phyloP scores from a whole-genome alignment of 2,113 vertebrate species.

The Hoplias malabaricus region DNA sequence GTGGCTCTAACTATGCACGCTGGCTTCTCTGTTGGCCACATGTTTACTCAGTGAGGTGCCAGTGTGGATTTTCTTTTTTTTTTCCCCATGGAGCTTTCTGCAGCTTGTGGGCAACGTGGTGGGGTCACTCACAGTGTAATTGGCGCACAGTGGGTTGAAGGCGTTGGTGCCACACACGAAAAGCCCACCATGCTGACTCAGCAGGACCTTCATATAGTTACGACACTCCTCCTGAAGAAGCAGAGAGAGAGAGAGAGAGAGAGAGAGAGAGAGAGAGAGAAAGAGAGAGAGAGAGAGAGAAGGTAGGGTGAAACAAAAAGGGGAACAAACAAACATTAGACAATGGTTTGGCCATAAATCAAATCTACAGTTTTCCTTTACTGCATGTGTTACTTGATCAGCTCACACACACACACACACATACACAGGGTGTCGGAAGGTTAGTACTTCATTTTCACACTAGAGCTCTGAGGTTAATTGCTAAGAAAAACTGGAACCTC shows the following conservation, averaged over 20 bases:
- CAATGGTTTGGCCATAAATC: neutral
- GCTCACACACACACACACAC: no score
- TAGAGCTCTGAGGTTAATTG: no score
- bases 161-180: constrained; percentile 97
- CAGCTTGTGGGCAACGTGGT: neutral
- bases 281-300: constrained; percentile 36
- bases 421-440: no score
- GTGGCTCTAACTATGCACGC: neutral
- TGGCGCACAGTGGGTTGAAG: constrained; percentile 94
- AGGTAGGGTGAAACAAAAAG: constrained; percentile 46
- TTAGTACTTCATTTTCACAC: no score
- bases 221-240: constrained; percentile 87
- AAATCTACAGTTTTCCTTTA: no score
- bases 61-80: neutral
- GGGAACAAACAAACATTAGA: neutral
- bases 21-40: neutral
- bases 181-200: constrained; percentile 83
- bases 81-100: constrained; percentile 5
- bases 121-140: constrained; percentile 88
- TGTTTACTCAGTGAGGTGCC: constrained; percentile 12
- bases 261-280: constrained; percentile 13
- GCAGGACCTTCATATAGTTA: constrained; percentile 94
- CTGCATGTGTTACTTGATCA: no score
- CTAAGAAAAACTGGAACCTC: no score
- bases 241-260: neutral